Evolutionary conservation across 2,888 invertebrate genomes (phyloP).

Genomic region (Limnephilus rhombicus): DNA sequence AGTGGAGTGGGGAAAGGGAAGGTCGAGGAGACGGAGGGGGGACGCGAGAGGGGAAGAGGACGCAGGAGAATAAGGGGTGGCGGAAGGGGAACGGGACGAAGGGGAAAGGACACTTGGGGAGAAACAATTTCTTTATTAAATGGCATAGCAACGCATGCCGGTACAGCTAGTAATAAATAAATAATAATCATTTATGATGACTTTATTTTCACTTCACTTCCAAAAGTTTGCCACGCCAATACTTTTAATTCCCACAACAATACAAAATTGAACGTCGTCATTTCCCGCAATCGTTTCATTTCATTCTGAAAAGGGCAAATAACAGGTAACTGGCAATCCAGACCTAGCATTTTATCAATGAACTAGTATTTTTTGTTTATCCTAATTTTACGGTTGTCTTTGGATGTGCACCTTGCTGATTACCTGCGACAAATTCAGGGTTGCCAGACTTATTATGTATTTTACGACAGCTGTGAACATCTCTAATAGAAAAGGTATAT

Average conservation of each 20-base stretch:
- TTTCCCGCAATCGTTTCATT: slow-evolving; percentile 36
- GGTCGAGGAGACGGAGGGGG: too few species aligned
- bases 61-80: too few species aligned
- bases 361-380: slow-evolving; percentile 60
- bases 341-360: slow-evolving; percentile 62
- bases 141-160: too few species aligned
- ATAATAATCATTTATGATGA: not conserved
- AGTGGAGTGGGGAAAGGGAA: too few species aligned
- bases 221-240: not conserved
- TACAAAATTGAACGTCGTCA: slow-evolving; percentile 25
- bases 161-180: too few species aligned
- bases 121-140: too few species aligned
- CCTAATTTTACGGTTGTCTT: slow-evolving; percentile 61
- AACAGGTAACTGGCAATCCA: slow-evolving; percentile 45
- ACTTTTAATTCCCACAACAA: slow-evolving; percentile 7
- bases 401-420: slow-evolving; percentile 40
- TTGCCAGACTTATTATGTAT: not conserved
- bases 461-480: not conserved
- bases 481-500: too few species aligned
- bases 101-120: too few species aligned
- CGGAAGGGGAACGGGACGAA: too few species aligned
- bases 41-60: too few species aligned
- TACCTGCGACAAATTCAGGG: slow-evolving; percentile 23
- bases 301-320: slow-evolving; percentile 58
- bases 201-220: not conserved